Evolutionary conservation across 1,140 invertebrate genomes (phyloP), one percentile per base, ranked within the genome.

Genomic region (Neodiprion lecontei): DNA sequence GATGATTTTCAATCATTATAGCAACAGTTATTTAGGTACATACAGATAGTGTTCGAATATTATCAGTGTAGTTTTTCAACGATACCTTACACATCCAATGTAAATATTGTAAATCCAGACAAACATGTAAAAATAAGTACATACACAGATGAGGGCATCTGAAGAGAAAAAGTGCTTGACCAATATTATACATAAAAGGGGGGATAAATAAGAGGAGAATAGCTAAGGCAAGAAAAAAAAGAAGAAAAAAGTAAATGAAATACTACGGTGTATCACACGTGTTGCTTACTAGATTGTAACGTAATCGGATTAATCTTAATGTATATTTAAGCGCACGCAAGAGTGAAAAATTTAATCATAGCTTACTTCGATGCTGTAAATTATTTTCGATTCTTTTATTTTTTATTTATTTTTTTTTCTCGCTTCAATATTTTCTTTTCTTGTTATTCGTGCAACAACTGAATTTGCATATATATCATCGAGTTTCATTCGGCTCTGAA

Each of bases 101-200:
- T 81, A 82, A 79, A 82, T 82, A 82, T 67, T 82, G 79, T 82
- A 79, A 11, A 82, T 79, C 68, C 74, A 78, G 71, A 40, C 5
- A 40, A 40, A 40, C 5, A 40, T 74, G 78, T 73, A 79, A 81
- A 80, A 79, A 67, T 77, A 73, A 28, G 49, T 67, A 53, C 69
- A 76, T 72, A 61, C 14, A 61, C 67, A 11, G 28, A 3, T 48
- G 53, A 9, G 53, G 72, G 70, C 70, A 49, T 77, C 70, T 76
- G 75, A 40, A 40, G 28, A 40, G 28, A 72, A 69, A 50, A 40
- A 74, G 70, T 53, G 78, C 79, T 81, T 81, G 81, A 82, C 79
- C 81, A 82, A 82, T 78, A 81, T 40, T 40, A 40, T 40, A 40
- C 2, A 40, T 40, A 40, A 40, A 40, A 40, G 28, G 28, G 28